These are phyloP conservation scores for Apoderus coryli DNA, from an alignment of 2,888 invertebrate species.

Conservation along the genomic window DNA sequence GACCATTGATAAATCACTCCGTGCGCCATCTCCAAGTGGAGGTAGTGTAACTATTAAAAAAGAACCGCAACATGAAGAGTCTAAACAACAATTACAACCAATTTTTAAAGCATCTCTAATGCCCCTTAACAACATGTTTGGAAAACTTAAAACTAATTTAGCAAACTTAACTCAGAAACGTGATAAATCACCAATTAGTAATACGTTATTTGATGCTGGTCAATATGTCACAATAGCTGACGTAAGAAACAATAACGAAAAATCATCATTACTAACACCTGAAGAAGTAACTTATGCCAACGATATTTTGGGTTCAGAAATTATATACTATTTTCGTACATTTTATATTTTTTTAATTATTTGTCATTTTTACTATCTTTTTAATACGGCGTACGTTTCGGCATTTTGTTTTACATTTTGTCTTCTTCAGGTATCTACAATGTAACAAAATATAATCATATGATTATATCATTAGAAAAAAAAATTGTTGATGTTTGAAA, in stretches of 20 bases:
- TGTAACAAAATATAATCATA: too few species aligned
- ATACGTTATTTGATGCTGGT: conserved; percentile 40
- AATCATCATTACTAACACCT: too few species aligned
- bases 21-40: conserved; percentile 30
- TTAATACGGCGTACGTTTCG: too few species aligned
- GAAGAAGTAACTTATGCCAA: conserved; percentile 44
- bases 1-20: neutral
- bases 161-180: conserved; percentile 24
- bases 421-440: too few species aligned
- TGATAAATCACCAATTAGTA: conserved; percentile 33
- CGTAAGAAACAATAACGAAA: conserved; percentile 63
- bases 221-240: conserved; percentile 81
- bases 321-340: too few species aligned
- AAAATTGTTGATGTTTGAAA: too few species aligned
- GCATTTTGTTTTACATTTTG: too few species aligned
- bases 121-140: conserved; percentile 60
- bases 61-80: conserved; percentile 13
- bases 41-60: conserved; percentile 26
- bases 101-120: conserved; percentile 35
- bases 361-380: too few species aligned
- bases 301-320: too few species aligned
- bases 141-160: conserved; percentile 42
- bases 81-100: conserved; percentile 24
- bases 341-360: too few species aligned
- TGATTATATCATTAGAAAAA: too few species aligned